A percentile compares a stretch with the other conserved stretches of the same genome.
phyloP scores from a whole-genome alignment of 1,140 invertebrate species.

The Nasonia giraulti region DNA sequence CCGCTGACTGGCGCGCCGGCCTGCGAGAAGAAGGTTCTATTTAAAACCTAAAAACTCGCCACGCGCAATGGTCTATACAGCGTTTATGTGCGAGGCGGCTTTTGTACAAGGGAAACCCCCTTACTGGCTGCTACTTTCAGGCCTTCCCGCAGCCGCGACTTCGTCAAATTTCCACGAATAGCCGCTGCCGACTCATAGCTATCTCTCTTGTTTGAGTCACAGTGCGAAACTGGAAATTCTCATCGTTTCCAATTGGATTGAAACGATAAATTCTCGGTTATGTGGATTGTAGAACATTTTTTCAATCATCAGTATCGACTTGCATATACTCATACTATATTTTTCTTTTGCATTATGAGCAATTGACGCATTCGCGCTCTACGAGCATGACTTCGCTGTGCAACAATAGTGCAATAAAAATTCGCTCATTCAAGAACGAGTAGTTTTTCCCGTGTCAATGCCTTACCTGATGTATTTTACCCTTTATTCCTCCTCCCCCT shows the following conservation, averaged over 20 bases:
- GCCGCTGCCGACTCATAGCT: background rate
- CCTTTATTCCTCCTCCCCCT: background rate
- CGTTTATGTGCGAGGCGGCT: background rate
- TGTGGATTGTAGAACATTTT: too few species aligned
- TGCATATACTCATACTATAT: too few species aligned
- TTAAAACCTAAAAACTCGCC: slow-evolving; percentile 22
- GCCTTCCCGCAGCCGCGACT: background rate
- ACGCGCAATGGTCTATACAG: background rate
- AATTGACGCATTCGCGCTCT: too few species aligned
- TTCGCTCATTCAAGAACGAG: background rate
- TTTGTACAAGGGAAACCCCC: slow-evolving; percentile 12
- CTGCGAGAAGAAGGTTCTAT: slow-evolving; percentile 36
- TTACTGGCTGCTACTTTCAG: background rate
- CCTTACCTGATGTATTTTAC: too few species aligned
- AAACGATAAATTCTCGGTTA: too few species aligned
- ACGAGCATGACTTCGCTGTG: too few species aligned
- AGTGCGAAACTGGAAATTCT: background rate
- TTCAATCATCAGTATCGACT: too few species aligned
- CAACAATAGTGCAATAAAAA: too few species aligned
- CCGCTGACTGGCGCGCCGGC: background rate
- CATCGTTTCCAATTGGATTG: too few species aligned
- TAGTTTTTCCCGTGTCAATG: background rate
- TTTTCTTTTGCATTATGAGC: too few species aligned
- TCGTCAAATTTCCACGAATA: background rate
- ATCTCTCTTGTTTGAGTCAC: background rate